A percentile compares a stretch with the other conserved stretches of the same genome.
phyloP scores from a whole-genome alignment of 2,888 invertebrate species.

The Neoascia interrupta region DNA sequence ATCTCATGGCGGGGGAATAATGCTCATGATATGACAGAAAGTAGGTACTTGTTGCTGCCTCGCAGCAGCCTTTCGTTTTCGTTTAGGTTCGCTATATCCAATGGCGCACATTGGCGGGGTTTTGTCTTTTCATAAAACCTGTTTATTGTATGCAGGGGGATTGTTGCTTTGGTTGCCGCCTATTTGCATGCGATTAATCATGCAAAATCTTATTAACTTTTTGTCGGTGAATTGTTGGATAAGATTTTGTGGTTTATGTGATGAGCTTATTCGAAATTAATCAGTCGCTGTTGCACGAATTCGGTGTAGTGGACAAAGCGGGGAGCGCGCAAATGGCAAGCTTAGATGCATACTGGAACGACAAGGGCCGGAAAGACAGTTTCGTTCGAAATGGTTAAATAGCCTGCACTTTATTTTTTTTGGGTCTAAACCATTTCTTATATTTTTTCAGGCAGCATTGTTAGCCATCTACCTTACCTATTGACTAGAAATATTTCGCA shows the following conservation, averaged over 20 bases:
- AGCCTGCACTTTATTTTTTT: no score
- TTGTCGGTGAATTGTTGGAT: constrained; percentile 26
- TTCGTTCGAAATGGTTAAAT: no score
- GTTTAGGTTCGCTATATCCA: constrained; percentile 11
- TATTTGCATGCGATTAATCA: constrained; percentile 67
- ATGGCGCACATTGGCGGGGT: constrained; percentile 48
- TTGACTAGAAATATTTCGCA: no score
- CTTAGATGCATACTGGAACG: no score
- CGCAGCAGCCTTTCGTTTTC: constrained; percentile 25
- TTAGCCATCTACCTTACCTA: no score
- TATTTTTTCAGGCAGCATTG: no score
- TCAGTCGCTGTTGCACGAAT: no score
- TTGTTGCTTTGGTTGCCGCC: constrained; percentile 61
- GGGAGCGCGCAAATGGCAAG: no score
- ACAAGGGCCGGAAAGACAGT: no score
- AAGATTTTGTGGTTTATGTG: background rate
- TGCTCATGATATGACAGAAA: constrained; percentile 13
- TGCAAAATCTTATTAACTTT: constrained; percentile 48
- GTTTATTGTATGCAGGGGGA: constrained; percentile 26
- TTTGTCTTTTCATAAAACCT: constrained; percentile 52
- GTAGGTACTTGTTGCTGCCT: constrained; percentile 41
- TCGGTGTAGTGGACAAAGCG: no score
- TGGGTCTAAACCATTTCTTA: no score
- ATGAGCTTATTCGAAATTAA: no score
- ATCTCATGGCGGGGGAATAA: background rate